phyloP scores from a whole-genome alignment of 1,140 invertebrate genomes.

The Drosophila nigromelanica region DNA sequence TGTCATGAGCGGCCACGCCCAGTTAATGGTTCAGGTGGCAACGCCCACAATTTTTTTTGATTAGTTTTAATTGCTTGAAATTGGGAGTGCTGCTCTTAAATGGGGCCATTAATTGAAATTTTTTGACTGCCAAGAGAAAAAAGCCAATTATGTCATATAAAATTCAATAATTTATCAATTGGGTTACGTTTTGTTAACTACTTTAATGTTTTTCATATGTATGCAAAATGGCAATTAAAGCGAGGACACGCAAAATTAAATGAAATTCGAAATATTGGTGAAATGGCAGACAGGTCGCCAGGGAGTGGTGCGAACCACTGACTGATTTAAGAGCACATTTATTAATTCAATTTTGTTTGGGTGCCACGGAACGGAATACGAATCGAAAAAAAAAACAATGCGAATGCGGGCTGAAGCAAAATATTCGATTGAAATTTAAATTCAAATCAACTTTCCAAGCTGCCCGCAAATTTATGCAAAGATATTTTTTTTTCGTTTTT shows the following conservation, averaged over 20 bases:
- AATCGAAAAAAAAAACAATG: slow-evolving; percentile 19
- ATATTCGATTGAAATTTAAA: slow-evolving; percentile 51
- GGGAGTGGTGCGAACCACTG: not conserved
- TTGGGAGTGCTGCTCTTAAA: slow-evolving; percentile 18
- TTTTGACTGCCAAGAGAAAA: not conserved
- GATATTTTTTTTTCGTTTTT: slow-evolving; percentile 16
- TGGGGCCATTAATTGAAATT: slow-evolving; percentile 19
- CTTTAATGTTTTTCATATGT: slow-evolving; percentile 30
- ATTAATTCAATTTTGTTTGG: slow-evolving; percentile 43
- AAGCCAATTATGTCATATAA: slow-evolving; percentile 21
- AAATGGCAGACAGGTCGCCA: not conserved
- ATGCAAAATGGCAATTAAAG: slow-evolving; percentile 53
- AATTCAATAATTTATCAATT: slow-evolving; percentile 48
- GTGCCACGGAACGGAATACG: slow-evolving; percentile 27
- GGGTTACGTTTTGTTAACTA: slow-evolving; percentile 26
- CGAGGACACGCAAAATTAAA: slow-evolving; percentile 24
- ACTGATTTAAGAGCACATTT: slow-evolving; percentile 27
- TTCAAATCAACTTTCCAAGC: slow-evolving; percentile 52
- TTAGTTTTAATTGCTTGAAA: slow-evolving; percentile 47
- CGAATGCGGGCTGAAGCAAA: slow-evolving; percentile 23
- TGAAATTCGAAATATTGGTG: slow-evolving; percentile 11
- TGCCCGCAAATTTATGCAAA: slow-evolving; percentile 49
- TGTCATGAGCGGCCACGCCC: slow-evolving; percentile 20
- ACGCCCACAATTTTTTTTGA: slow-evolving; percentile 27
- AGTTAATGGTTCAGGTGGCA: slow-evolving; percentile 32